Conservation (phyloP, 2,113 vertebrate species). For the Noctilio leporinus region DNA sequence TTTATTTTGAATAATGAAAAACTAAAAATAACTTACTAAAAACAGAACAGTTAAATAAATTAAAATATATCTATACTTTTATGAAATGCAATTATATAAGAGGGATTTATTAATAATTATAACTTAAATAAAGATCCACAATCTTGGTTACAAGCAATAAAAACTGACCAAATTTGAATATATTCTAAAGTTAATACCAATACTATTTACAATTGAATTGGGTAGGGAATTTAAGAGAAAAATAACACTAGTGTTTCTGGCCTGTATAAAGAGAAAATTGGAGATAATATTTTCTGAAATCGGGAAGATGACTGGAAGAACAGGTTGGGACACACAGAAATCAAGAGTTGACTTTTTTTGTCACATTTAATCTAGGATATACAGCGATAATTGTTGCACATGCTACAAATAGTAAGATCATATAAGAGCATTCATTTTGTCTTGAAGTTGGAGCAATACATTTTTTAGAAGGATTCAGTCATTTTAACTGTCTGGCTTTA, state of each 20-base stretch:
- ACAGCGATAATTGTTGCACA: neutral
- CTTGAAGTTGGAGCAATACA: neutral
- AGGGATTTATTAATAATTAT: neutral
- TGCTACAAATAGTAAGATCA: neutral
- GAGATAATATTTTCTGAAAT: neutral
- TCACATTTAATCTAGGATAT: neutral
- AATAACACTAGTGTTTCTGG: neutral
- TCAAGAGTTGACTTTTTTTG: neutral
- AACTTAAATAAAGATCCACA: neutral
- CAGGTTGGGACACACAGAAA: neutral
- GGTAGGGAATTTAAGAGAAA: neutral
- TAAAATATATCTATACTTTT: neutral
- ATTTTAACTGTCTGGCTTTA: neutral
- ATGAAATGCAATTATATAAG: neutral
- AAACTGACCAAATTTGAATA: neutral
- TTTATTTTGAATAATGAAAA: conserved; percentile 4
- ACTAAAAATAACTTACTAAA: neutral
- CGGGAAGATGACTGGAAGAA: neutral
- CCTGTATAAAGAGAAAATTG: neutral
- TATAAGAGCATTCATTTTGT: neutral
- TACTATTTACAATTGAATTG: neutral
- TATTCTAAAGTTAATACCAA: neutral
- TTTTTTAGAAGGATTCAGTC: neutral
- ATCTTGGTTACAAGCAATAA: neutral
- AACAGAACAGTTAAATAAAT: neutral